These are phyloP conservation scores for Varanus salvator DNA, from an alignment of 2,113 vertebrate genomes.

Conservation along the genomic window DNA sequence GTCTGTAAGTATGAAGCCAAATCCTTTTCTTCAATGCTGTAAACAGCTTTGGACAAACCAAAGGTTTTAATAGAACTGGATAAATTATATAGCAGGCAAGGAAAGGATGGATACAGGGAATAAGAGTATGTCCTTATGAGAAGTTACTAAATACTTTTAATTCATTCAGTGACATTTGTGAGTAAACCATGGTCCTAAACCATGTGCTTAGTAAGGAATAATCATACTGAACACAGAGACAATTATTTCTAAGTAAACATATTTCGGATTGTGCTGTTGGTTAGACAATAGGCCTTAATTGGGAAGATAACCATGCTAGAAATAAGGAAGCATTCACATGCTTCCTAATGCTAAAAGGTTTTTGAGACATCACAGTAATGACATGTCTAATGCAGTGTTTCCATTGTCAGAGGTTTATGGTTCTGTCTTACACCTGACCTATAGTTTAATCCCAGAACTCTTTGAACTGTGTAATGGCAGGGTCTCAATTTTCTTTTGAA, in stretches of 20 bases:
- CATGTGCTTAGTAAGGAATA: background rate
- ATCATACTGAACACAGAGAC: background rate
- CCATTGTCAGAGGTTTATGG: background rate
- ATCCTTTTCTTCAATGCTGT: background rate
- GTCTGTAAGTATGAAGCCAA: no score
- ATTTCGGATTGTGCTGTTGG: background rate
- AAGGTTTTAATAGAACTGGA: background rate
- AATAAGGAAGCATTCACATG: background rate
- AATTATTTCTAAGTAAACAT: background rate
- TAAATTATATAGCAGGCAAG: background rate
- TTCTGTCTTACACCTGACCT: background rate
- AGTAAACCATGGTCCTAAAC: background rate
- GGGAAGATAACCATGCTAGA: background rate
- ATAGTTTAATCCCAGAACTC: background rate
- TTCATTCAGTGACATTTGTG: background rate
- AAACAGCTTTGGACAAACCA: background rate
- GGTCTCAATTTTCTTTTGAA: background rate
- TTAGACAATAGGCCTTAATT: background rate
- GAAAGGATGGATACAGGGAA: background rate
- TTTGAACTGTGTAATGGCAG: background rate
- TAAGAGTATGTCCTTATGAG: background rate
- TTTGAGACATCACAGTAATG: background rate
- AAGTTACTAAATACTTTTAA: background rate
- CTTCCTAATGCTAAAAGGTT: background rate
- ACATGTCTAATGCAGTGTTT: background rate